phyloP scores from a whole-genome alignment of 2,113 vertebrate species.

The Taxidea taxus region DNA sequence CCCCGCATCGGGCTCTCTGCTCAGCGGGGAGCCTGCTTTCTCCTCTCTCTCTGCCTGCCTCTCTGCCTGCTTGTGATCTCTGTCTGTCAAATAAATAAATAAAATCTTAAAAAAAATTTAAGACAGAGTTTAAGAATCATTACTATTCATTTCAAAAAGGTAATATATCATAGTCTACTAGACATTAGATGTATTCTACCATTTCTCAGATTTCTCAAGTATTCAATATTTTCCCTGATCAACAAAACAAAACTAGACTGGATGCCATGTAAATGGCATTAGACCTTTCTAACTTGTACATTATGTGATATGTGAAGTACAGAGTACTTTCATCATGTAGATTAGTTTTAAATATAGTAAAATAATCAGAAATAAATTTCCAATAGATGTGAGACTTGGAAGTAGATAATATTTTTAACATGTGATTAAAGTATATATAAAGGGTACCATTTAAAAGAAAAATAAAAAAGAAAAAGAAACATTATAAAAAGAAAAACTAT shows the following conservation, averaged over 20 bases:
- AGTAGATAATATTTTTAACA: background rate
- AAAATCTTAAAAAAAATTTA: background rate
- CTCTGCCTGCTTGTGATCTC: too few species aligned
- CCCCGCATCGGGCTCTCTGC: too few species aligned
- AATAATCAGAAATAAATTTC: background rate
- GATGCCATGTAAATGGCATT: background rate
- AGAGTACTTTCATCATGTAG: background rate
- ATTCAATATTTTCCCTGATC: background rate
- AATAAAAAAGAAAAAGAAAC: background rate
- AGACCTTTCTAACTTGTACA: background rate
- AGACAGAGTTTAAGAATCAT: background rate
- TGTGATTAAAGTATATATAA: background rate
- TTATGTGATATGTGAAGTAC: background rate
- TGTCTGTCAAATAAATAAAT: too few species aligned
- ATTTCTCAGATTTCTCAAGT: background rate
- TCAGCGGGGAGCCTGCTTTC: too few species aligned
- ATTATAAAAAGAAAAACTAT: background rate
- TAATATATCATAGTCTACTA: background rate
- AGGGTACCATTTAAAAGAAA: background rate
- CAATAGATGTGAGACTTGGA: background rate
- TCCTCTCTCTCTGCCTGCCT: too few species aligned
- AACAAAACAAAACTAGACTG: background rate
- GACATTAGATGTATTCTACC: background rate
- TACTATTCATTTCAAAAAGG: background rate
- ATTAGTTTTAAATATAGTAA: background rate